phyloP scores from a whole-genome alignment of 2,888 invertebrate species.

The Nomada ferruginata region DNA sequence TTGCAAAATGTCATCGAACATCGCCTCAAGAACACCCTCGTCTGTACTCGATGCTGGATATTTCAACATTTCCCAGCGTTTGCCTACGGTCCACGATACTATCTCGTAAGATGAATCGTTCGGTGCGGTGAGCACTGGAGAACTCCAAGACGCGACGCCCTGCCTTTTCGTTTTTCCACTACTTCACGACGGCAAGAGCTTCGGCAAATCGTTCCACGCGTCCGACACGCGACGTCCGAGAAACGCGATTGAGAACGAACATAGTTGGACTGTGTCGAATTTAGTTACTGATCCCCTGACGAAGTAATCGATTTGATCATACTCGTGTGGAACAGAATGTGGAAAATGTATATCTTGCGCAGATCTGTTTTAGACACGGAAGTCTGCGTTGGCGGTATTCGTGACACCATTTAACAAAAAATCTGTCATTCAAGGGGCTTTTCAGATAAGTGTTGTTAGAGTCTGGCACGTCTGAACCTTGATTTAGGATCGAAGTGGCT shows the following conservation, averaged over 20 bases:
- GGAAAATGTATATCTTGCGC: too few relatives aligned
- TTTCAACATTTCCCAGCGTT: conserved; percentile 57
- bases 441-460: too few relatives aligned
- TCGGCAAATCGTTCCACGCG: conserved; percentile 55
- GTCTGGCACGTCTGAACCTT: too few relatives aligned
- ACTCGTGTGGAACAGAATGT: too few relatives aligned
- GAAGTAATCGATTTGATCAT: conserved; percentile 2
- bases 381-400: too few relatives aligned
- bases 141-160: conserved; percentile 47
- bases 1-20: conserved; percentile 61
- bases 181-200: conserved; percentile 18
- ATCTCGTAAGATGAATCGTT: conserved; percentile 76
- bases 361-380: too few relatives aligned
- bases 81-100: conserved; percentile 74
- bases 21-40: conserved; percentile 61
- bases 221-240: conserved; percentile 56
- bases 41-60: conserved; percentile 61
- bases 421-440: too few relatives aligned
- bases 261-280: neutral
- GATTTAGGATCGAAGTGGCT: too few relatives aligned
- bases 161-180: conserved; percentile 41
- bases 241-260: conserved; percentile 10
- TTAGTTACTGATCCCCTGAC: conserved; percentile 5
- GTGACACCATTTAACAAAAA: too few relatives aligned
- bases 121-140: conserved; percentile 56